These are phyloP conservation scores for Hypercompe scribonia DNA, from an alignment of 2,888 invertebrate genomes.

Conservation along the genomic window DNA sequence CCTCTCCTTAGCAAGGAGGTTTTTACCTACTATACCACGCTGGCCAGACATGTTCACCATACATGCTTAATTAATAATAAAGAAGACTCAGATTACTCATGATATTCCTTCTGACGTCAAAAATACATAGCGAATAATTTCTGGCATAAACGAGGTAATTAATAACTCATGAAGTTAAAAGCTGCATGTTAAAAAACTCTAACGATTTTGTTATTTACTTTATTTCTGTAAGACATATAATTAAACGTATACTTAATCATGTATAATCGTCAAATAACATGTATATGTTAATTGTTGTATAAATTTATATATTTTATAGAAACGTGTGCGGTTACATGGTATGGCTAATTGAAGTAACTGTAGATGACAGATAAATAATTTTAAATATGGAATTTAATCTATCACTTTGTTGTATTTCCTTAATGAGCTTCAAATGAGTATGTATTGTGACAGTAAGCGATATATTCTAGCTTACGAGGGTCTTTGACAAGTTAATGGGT, in stretches of 20 bases:
- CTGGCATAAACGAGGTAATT: conserved; percentile 23
- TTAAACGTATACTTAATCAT: conserved; percentile 20
- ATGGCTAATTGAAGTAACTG: not conserved
- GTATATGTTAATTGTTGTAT: not conserved
- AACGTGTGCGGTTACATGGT: not conserved
- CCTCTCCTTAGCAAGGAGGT: no score
- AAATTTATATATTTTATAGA: not conserved
- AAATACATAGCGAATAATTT: not conserved
- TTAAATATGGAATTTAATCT: not conserved
- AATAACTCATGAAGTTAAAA: conserved; percentile 25
- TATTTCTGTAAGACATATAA: conserved; percentile 20
- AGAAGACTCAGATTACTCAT: no score
- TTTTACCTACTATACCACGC: no score
- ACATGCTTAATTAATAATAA: no score
- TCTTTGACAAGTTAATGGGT: not conserved
- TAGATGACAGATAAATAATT: not conserved
- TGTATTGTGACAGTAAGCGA: not conserved
- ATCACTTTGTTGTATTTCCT: not conserved
- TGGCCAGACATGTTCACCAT: no score
- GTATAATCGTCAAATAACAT: not conserved
- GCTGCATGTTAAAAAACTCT: conserved; percentile 34
- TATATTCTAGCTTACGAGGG: not conserved
- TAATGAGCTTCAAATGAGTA: not conserved
- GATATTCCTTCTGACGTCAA: not conserved
- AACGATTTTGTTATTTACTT: conserved; percentile 26